These are phyloP conservation scores for Cepaea nemoralis DNA, from an alignment of 1,140 invertebrate genomes.

Conservation along the genomic window DNA sequence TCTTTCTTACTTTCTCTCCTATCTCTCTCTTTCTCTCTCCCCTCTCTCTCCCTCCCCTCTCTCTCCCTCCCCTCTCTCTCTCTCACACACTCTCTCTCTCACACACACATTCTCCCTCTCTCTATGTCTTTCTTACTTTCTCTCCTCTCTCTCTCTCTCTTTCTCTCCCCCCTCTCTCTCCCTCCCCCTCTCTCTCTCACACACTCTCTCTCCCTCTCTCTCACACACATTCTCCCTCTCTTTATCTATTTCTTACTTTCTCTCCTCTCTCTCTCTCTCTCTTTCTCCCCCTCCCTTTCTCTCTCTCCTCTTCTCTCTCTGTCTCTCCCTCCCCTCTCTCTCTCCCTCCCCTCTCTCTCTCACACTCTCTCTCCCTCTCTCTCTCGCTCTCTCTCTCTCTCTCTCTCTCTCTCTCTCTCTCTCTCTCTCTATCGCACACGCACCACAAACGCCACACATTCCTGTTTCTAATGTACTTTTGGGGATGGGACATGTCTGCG, in stretches of 20 bases:
- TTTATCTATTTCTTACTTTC: not conserved
- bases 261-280: not conserved
- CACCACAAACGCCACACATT: too few species aligned
- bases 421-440: too few species aligned
- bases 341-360: not conserved
- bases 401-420: slow-evolving; percentile 6
- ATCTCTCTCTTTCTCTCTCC: too few species aligned
- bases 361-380: not conserved
- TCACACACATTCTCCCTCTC: too few species aligned
- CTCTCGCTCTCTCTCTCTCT: slow-evolving; percentile 24
- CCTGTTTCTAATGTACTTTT: too few species aligned
- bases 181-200: slow-evolving; percentile 23
- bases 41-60: not conserved
- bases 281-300: not conserved
- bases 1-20: too few species aligned
- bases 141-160: slow-evolving; percentile 19
- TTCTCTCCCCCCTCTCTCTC: not conserved
- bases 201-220: not conserved
- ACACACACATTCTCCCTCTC: not conserved
- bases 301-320: not conserved
- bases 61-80: not conserved
- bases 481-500: too few species aligned
- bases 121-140: too few species aligned
- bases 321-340: not conserved
- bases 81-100: not conserved